Evolutionary conservation across 2,888 invertebrate genomes (phyloP).

Genomic region (Allacma fusca): DNA sequence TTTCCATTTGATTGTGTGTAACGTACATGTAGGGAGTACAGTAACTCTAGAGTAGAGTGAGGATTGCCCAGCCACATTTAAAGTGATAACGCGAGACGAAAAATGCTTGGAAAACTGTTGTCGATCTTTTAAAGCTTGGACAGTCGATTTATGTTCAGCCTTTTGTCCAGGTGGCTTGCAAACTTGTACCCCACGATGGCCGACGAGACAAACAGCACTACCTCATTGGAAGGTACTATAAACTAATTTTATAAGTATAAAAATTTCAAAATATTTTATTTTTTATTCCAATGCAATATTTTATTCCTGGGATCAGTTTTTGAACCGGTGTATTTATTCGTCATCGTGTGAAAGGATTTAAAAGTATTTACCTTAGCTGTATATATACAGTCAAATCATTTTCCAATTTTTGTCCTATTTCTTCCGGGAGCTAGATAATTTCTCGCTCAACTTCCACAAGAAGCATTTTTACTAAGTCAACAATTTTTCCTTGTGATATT

Average conservation of each 20-base stretch:
- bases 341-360: no score
- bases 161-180: conserved; percentile 60
- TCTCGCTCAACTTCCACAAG: no score
- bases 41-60: background rate
- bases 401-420: no score
- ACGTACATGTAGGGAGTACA: no score
- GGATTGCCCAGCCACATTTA: background rate
- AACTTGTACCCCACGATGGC: conserved; percentile 52
- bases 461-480: no score
- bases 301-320: no score
- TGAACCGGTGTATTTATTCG: no score
- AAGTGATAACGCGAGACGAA: background rate
- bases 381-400: no score
- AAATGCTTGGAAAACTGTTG: conserved; percentile 17
- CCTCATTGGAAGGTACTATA: conserved; percentile 41
- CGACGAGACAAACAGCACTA: conserved; percentile 34
- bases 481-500: no score
- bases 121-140: conserved; percentile 4
- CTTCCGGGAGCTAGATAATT: no score
- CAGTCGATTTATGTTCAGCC: conserved; percentile 52
- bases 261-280: background rate
- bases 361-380: no score
- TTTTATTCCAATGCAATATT: no score
- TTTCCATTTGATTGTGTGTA: background rate
- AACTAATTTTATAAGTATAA: background rate